phyloP scores from a whole-genome alignment of 35 echinoderm and acorn worm genomes.

The Patiria miniata region DNA sequence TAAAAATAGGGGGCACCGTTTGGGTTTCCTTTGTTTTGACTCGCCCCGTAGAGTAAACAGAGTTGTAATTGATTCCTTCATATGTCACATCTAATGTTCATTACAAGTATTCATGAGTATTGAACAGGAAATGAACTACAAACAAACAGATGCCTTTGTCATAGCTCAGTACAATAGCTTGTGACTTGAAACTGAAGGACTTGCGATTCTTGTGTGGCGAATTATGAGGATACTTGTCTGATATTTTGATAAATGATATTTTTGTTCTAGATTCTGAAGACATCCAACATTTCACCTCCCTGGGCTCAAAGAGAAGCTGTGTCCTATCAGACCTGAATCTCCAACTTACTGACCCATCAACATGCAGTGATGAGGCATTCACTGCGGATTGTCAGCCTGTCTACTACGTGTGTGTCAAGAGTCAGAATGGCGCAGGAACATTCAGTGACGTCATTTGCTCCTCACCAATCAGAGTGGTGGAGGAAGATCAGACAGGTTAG shows the following conservation, averaged over 20 bases:
- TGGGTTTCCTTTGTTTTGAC: too few relatives aligned
- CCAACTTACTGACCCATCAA: constrained; percentile 22
- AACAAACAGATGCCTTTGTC: too few relatives aligned
- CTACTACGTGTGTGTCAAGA: constrained; percentile 57
- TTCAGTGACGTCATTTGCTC: constrained; percentile 28
- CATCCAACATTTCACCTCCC: background rate
- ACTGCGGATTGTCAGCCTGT: constrained; percentile 27
- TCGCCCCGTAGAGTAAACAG: too few relatives aligned
- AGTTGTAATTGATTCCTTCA: too few relatives aligned
- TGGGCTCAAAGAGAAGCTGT: background rate
- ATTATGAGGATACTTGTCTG: too few relatives aligned
- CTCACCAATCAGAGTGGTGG: constrained; percentile 46
- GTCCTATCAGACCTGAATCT: constrained; percentile 31
- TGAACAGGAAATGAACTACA: too few relatives aligned
- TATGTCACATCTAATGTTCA: too few relatives aligned
- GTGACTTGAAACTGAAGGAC: too few relatives aligned
- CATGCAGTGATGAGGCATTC: constrained; percentile 23
- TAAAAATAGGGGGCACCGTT: too few relatives aligned
- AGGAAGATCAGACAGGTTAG: constrained; percentile 41
- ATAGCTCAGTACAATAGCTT: too few relatives aligned
- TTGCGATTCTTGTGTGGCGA: too few relatives aligned
- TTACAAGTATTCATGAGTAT: too few relatives aligned
- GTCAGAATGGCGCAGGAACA: constrained; percentile 48
- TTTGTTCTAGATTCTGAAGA: constrained; percentile 34
- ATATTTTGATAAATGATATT: background rate